Evolutionary conservation across 2,113 vertebrate species (phyloP).

Genomic region (Daphoenositta chrysoptera): DNA sequence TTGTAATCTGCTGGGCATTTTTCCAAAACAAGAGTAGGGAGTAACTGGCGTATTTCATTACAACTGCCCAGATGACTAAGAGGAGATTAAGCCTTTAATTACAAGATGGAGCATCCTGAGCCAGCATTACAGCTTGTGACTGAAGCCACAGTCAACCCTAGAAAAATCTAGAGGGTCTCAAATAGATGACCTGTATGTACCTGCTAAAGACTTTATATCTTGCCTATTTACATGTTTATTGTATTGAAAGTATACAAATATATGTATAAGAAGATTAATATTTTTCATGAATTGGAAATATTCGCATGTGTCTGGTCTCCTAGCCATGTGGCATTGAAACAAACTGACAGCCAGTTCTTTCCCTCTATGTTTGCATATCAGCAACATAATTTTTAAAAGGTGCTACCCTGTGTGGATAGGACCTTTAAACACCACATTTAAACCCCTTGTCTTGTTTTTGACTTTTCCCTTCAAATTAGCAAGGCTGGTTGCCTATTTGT

Average conservation of each 20-base stretch:
- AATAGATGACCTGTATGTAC: neutral
- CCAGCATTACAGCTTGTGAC: neutral
- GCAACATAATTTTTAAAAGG: neutral
- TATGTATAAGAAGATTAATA: neutral
- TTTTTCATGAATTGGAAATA: neutral
- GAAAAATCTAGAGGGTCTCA: neutral
- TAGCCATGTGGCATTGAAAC: neutral
- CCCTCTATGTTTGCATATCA: neutral
- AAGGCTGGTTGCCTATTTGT: neutral
- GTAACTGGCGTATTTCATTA: slow-evolving; percentile 32
- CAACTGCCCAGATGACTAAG: neutral
- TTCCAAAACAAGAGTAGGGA: slow-evolving; percentile 32
- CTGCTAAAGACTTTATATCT: neutral
- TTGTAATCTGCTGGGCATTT: slow-evolving; percentile 39
- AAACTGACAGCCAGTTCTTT: neutral
- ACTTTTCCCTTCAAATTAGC: neutral
- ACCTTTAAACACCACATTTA: neutral
- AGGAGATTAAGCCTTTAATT: slow-evolving; percentile 39
- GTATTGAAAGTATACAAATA: neutral
- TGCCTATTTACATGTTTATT: neutral
- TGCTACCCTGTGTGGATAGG: neutral
- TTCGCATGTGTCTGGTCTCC: neutral
- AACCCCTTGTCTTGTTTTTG: neutral
- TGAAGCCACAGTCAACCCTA: neutral
- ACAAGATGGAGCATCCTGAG: neutral